Evolutionary conservation across 2,797 vertebrate species (phyloP).

Genomic region (Centropyge bicolor): DNA sequence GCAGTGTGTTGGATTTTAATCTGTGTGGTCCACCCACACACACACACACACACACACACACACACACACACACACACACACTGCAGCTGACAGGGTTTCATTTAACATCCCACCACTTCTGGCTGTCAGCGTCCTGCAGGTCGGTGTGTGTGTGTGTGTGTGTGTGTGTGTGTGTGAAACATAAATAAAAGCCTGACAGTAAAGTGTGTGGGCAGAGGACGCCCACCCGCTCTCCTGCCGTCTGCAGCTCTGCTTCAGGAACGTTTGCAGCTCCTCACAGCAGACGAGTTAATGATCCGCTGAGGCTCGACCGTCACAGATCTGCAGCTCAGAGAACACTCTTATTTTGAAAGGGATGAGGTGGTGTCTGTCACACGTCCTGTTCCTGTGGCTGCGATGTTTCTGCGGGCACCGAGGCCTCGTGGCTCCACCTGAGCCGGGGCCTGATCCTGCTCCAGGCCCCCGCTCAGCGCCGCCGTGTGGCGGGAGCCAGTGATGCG

Average conservation of each 20-base stretch:
- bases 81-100: conserved; percentile 47
- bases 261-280: neutral
- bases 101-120: conserved; percentile 57
- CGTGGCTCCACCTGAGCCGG: too few species aligned
- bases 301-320: conserved; percentile 32
- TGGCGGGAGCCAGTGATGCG: too few species aligned
- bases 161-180: conserved; percentile 19
- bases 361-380: neutral
- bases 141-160: conserved; percentile 21
- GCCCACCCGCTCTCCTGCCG: conserved; percentile 48
- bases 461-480: too few species aligned
- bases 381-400: too few species aligned
- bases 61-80: conserved; percentile 23
- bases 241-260: conserved; percentile 32
- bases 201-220: conserved; percentile 42
- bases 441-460: too few species aligned
- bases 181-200: conserved; percentile 24
- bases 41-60: conserved; percentile 23
- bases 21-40: conserved; percentile 13
- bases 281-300: conserved; percentile 59
- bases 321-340: conserved; percentile 34
- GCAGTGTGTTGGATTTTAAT: conserved; percentile 44
- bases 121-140: conserved; percentile 38
- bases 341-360: conserved; percentile 47
- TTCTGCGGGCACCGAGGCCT: too few species aligned